Evolutionary conservation across 2,888 invertebrate genomes (phyloP), one percentile per base, ranked within the genome.

Genomic region (Hirtodrosophila duncani): DNA sequence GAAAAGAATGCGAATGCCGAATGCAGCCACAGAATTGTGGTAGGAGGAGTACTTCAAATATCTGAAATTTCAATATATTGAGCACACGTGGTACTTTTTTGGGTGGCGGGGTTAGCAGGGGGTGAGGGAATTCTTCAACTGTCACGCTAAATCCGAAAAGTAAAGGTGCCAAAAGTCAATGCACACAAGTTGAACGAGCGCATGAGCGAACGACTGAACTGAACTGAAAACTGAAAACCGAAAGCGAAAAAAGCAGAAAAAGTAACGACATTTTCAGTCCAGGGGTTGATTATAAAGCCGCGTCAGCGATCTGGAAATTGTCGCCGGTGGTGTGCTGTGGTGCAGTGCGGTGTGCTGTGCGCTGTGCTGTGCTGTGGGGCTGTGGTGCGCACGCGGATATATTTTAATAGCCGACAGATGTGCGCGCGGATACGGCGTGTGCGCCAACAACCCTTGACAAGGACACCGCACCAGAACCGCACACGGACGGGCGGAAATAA

Each of bases 351-450:
- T 41, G 56, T 41, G 49, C 23, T 43, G 53, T 44, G 58, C 23
- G 58, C 67, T 57, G 33, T 52, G 24, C 26, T 53, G 44, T 53
- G 53, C 43, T 27, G 24, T 24, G 26, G 33, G 27, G 51, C 41
- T 31, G 14, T 20, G 20, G 53, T 44, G 58, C 75, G 69, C 77
- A 69, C 77, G 81, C 82, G 70, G 72, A 58, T 67, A 60, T 65
- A 60, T 80, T 56, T 77, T 72, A 72, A 84, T 84, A 83, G 83
- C 67, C 67, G 84, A 84, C 84, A 84, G 84, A 84, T 84, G 84
- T 83, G 83, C 67, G 77, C n/a, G n/a, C n/a, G n/a, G n/a, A 26
- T 23, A 17, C 39, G 30, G 43, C 53, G 55, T 43, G 59, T 59
- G 50, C 60, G 75, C 38, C 71, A 71, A 75, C 71, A 71, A 71